A percentile compares a stretch with the other conserved stretches of the same genome.
phyloP scores from a whole-genome alignment of 2,797 vertebrate genomes.

The Melanotaenia boesemani region DNA sequence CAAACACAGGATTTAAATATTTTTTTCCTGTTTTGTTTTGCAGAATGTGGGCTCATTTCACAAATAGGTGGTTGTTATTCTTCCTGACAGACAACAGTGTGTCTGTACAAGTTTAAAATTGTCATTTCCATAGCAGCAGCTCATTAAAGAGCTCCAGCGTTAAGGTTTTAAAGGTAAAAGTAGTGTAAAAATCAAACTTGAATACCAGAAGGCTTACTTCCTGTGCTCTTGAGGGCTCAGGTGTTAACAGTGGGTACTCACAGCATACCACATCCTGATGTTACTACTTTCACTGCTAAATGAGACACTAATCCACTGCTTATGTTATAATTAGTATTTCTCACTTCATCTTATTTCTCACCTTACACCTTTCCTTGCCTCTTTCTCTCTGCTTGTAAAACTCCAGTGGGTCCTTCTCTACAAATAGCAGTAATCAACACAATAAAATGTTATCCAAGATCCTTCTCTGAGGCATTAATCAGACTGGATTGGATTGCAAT shows the following conservation, averaged over 20 bases:
- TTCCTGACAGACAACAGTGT: slow-evolving; percentile 36
- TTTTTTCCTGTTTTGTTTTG: slow-evolving; percentile 23
- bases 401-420: slow-evolving; percentile 54
- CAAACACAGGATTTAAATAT: slow-evolving; percentile 24
- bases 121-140: slow-evolving; percentile 22
- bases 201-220: slow-evolving; percentile 55
- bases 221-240: slow-evolving; percentile 50
- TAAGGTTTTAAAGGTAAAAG: slow-evolving; percentile 57
- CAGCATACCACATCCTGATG: slow-evolving; percentile 42
- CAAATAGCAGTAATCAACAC: slow-evolving; percentile 78
- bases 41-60: slow-evolving; percentile 30
- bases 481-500: slow-evolving; percentile 72
- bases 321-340: slow-evolving; percentile 45
- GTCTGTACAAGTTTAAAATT: slow-evolving; percentile 45
- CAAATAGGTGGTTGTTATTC: slow-evolving; percentile 29
- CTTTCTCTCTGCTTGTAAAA: slow-evolving; percentile 30
- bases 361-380: slow-evolving; percentile 56
- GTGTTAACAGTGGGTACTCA: slow-evolving; percentile 37
- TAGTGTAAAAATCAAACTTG: slow-evolving; percentile 41
- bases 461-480: slow-evolving; percentile 72
- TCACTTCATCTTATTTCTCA: slow-evolving; percentile 40
- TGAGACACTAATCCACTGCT: slow-evolving; percentile 36
- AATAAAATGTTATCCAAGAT: slow-evolving; percentile 56
- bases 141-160: slow-evolving; percentile 56
- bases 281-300: slow-evolving; percentile 29